phyloP scores from a whole-genome alignment of 2,113 vertebrate genomes.

The Neotoma lepida region DNA sequence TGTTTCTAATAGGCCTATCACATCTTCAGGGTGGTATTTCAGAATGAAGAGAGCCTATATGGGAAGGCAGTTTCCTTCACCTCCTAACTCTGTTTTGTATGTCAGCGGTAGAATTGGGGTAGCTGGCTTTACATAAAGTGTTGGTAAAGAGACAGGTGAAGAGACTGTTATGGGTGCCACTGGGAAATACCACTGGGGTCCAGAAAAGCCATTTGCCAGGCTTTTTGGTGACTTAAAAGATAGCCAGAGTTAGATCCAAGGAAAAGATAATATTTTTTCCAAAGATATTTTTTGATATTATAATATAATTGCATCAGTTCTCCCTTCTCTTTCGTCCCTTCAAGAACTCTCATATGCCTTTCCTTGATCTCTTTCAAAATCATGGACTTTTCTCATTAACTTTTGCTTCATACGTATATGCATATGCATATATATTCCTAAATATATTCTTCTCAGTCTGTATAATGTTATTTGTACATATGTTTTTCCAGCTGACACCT shows the following conservation, averaged over 20 bases:
- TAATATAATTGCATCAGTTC: background rate
- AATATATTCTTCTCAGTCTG: background rate
- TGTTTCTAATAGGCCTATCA: background rate
- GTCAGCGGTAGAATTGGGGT: background rate
- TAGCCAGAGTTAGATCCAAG: slow-evolving; percentile 11
- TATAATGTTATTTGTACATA: background rate
- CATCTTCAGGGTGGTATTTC: background rate
- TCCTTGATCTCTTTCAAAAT: background rate
- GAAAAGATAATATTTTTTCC: slow-evolving; percentile 23
- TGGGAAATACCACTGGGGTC: background rate
- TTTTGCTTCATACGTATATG: background rate
- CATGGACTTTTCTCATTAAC: background rate
- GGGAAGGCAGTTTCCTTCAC: background rate
- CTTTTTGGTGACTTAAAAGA: slow-evolving; percentile 24
- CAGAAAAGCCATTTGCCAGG: background rate
- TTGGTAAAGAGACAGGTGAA: background rate
- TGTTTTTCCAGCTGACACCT: background rate
- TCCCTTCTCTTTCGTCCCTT: background rate
- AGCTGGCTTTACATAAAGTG: background rate
- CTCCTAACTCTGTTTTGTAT: background rate
- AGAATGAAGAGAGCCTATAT: background rate
- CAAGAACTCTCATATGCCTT: background rate
- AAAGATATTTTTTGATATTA: slow-evolving; percentile 21
- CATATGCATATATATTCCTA: background rate
- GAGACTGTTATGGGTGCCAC: accelerated